These are phyloP conservation scores for Trichonephila inaurata DNA, from an alignment of 1,140 invertebrate genomes.

Conservation along the genomic window DNA sequence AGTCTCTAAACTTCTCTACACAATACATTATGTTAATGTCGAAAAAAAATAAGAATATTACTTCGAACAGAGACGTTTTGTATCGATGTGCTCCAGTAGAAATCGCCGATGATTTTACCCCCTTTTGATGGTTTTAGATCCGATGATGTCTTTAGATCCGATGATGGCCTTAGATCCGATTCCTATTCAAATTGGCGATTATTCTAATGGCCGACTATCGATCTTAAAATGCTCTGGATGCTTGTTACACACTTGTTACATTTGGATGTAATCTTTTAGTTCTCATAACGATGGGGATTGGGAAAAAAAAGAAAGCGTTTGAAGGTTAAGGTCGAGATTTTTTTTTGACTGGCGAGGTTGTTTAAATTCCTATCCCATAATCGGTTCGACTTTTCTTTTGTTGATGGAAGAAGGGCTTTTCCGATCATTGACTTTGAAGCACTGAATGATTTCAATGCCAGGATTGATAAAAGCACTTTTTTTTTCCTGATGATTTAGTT, in stretches of 20 bases:
- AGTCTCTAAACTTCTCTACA: not conserved
- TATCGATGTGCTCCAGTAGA: not conserved
- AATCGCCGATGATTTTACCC: not conserved
- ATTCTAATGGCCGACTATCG: not conserved
- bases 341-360: not conserved
- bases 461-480: not conserved
- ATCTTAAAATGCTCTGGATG: not conserved
- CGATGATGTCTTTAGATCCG: not conserved
- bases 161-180: not conserved
- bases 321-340: not conserved
- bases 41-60: not conserved
- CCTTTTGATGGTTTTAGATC: too few species aligned
- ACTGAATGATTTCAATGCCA: not conserved
- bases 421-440: not conserved
- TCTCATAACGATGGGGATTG: not conserved
- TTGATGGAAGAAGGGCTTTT: not conserved
- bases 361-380: not conserved
- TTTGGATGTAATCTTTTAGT: not conserved
- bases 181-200: slow-evolving; percentile 10
- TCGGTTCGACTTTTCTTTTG: not conserved
- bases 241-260: not conserved
- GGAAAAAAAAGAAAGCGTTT: not conserved
- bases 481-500: too few species aligned
- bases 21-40: not conserved
- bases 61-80: not conserved